Conservation (phyloP, 2,113 vertebrate species). For the Xenotilapia caudafasciata region DNA sequence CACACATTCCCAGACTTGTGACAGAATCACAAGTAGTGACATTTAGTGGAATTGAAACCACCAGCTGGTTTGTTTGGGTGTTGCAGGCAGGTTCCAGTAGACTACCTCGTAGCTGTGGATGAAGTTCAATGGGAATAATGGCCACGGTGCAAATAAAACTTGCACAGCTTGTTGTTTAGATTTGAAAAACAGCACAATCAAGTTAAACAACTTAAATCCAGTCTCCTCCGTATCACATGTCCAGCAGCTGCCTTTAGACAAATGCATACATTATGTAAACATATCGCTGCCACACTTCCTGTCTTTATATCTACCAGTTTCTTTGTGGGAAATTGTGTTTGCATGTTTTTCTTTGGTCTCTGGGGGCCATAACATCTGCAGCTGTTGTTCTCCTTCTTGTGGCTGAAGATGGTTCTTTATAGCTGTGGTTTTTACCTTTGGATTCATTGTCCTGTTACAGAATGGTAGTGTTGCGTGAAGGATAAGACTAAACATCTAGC, state of each 20-base stretch:
- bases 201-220: background rate
- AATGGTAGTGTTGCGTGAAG: background rate
- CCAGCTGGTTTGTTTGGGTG: background rate
- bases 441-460: background rate
- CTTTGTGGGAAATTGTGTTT: background rate
- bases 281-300: background rate
- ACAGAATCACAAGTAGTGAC: background rate
- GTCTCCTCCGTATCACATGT: background rate
- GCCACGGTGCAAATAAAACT: background rate
- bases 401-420: background rate
- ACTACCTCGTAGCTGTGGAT: background rate
- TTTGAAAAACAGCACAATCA: background rate
- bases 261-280: background rate
- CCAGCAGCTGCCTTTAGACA: background rate
- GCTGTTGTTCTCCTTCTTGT: background rate
- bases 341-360: background rate
- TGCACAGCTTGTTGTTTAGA: background rate
- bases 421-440: background rate
- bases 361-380: background rate
- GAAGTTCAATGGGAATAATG: background rate
- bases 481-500: background rate
- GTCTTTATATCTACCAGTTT: background rate
- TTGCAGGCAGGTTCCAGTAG: background rate
- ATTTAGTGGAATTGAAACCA: background rate
- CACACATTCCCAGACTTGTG: background rate